Conservation (phyloP, 2,113 vertebrate genomes). For the Thalassarche chlororhynchos region DNA sequence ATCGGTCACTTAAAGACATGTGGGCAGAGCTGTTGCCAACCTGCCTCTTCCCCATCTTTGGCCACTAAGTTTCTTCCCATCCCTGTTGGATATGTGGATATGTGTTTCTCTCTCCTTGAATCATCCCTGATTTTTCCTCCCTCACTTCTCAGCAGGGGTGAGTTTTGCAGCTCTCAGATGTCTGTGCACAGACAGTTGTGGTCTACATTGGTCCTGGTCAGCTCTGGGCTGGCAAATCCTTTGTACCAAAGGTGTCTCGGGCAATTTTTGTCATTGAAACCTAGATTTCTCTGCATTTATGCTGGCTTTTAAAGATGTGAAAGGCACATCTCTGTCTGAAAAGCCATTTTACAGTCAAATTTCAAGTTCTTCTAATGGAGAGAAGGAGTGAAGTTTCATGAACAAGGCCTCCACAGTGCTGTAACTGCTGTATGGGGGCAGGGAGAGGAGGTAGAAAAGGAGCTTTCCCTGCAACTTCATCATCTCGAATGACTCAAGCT, state of each 20-base stretch:
- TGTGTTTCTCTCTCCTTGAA: neutral
- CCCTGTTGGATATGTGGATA: neutral
- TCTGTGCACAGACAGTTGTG: neutral
- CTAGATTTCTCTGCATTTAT: neutral
- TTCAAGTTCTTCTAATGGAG: neutral
- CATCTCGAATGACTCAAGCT: neutral
- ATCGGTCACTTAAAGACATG: neutral
- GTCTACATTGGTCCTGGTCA: neutral
- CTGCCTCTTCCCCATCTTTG: neutral
- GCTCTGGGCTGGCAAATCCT: neutral
- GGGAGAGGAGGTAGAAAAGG: neutral
- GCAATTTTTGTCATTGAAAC: neutral
- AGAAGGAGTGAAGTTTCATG: neutral
- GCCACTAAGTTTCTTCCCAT: neutral
- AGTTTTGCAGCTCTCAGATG: neutral
- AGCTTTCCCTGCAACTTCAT: conserved; percentile 3
- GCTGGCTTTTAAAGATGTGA: neutral
- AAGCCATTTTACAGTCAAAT: neutral
- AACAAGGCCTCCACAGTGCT: neutral
- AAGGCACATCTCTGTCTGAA: neutral
- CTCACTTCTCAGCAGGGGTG: neutral
- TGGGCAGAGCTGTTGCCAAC: neutral
- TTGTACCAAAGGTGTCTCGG: neutral
- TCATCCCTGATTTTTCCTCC: neutral
- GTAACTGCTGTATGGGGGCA: neutral